Conservation (phyloP, 2,113 vertebrate species). For the Neomonachus schauinslandi region DNA sequence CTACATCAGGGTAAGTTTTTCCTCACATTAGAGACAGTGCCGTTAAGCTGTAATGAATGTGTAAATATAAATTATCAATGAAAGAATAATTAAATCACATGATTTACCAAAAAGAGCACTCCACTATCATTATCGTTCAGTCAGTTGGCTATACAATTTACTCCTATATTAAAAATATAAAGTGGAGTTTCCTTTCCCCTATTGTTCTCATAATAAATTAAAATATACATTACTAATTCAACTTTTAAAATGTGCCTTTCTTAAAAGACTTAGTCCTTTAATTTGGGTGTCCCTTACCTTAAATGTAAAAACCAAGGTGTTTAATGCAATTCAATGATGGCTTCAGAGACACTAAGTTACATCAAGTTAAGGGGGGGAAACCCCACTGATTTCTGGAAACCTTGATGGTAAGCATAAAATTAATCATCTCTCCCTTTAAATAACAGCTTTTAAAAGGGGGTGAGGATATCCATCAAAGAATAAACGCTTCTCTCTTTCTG, state of each 20-base stretch:
- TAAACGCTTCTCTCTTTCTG: neutral
- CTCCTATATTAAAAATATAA: conserved; percentile 59
- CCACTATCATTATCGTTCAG: conserved; percentile 3
- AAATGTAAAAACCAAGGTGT: conserved; percentile 77
- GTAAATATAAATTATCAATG: conserved; percentile 29
- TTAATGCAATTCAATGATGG: conserved; percentile 59
- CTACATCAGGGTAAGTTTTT: conserved; percentile 48
- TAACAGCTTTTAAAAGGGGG: conserved; percentile 37
- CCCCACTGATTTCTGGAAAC: conserved; percentile 60
- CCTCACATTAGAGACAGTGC: neutral
- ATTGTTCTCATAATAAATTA: conserved; percentile 31
- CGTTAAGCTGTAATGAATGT: conserved; percentile 42
- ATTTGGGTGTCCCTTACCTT: conserved; percentile 79
- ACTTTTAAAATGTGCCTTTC: conserved; percentile 47
- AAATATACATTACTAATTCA: conserved; percentile 34
- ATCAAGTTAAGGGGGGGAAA: conserved; percentile 5
- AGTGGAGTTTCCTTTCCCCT: neutral
- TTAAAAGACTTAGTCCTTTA: conserved; percentile 81
- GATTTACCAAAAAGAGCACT: conserved; percentile 22
- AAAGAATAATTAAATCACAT: neutral
- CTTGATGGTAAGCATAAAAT: conserved; percentile 58
- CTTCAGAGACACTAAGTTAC: conserved; percentile 67
- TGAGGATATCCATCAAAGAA: conserved; percentile 36
- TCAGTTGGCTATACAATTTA: conserved; percentile 29
- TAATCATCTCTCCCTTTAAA: conserved; percentile 70